Conservation (phyloP, 2,113 vertebrate species). For the Ochotona princeps region DNA sequence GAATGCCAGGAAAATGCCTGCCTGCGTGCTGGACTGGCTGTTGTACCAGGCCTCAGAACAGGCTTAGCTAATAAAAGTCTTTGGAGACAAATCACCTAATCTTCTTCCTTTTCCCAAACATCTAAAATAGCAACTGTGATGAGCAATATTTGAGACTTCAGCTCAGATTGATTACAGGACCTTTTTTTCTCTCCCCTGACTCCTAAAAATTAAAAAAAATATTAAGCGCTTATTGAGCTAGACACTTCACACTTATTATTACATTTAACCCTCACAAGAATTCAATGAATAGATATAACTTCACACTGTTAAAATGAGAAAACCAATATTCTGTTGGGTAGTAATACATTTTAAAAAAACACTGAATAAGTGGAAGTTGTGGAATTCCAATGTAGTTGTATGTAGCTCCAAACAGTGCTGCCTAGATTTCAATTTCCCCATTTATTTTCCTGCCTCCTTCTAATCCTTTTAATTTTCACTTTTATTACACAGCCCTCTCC, state of each 20-base stretch:
- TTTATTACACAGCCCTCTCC: neutral
- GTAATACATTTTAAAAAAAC: neutral
- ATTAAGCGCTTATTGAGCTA: conserved; percentile 46
- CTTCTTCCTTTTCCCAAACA: neutral
- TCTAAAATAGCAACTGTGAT: conserved; percentile 28
- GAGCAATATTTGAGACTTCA: neutral
- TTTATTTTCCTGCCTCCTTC: neutral
- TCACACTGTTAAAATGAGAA: conserved; percentile 55
- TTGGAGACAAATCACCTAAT: conserved; percentile 25
- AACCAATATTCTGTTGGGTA: neutral
- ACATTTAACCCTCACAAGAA: conserved; percentile 40
- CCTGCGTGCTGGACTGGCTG: neutral
- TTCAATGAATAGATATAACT: neutral
- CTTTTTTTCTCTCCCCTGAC: neutral
- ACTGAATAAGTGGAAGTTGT: neutral
- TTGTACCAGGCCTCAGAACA: neutral
- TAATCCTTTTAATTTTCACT: neutral
- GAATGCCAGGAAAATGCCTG: neutral
- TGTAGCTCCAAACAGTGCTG: neutral
- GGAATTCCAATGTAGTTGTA: neutral
- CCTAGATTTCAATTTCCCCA: neutral
- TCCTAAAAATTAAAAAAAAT: conserved; percentile 14
- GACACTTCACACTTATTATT: conserved; percentile 5
- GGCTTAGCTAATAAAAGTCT: conserved; percentile 38
- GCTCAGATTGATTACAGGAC: neutral